Evolutionary conservation across 1,140 invertebrate species (phyloP).

Genomic region (Cyphomyrmex costatus): DNA sequence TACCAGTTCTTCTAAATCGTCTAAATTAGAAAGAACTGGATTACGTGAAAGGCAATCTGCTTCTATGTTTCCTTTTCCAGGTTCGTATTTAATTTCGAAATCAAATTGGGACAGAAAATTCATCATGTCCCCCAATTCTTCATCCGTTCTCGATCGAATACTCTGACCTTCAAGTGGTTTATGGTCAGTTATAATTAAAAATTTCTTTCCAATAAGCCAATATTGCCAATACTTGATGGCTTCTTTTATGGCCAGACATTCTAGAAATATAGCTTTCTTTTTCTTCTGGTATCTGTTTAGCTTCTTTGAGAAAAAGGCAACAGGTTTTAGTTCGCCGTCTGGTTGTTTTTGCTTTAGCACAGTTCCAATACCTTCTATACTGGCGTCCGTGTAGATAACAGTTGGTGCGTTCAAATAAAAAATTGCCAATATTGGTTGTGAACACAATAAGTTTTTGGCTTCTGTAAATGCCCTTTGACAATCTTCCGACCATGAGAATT

Average conservation of each 20-base stretch:
- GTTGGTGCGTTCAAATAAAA: neutral
- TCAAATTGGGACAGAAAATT: slow-evolving; percentile 73
- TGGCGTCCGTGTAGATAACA: slow-evolving; percentile 4
- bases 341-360: slow-evolving; percentile 43
- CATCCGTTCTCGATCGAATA: slow-evolving; percentile 71
- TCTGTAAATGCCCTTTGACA: slow-evolving; percentile 12
- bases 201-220: slow-evolving; percentile 68
- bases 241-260: slow-evolving; percentile 55
- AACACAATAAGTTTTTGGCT: slow-evolving; percentile 15
- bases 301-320: slow-evolving; percentile 39
- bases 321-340: slow-evolving; percentile 33
- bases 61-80: slow-evolving; percentile 67
- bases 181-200: slow-evolving; percentile 67
- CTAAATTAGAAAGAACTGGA: slow-evolving; percentile 47
- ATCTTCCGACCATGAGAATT: slow-evolving; percentile 24
- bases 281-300: slow-evolving; percentile 30
- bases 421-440: slow-evolving; percentile 15
- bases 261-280: neutral
- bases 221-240: slow-evolving; percentile 60
- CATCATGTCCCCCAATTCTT: slow-evolving; percentile 69
- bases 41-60: slow-evolving; percentile 72
- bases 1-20: neutral
- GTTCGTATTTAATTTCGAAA: slow-evolving; percentile 67
- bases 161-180: slow-evolving; percentile 72
- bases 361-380: slow-evolving; percentile 25